Conservation (phyloP, 2,797 vertebrate genomes). For the Neostethus bicornis region DNA sequence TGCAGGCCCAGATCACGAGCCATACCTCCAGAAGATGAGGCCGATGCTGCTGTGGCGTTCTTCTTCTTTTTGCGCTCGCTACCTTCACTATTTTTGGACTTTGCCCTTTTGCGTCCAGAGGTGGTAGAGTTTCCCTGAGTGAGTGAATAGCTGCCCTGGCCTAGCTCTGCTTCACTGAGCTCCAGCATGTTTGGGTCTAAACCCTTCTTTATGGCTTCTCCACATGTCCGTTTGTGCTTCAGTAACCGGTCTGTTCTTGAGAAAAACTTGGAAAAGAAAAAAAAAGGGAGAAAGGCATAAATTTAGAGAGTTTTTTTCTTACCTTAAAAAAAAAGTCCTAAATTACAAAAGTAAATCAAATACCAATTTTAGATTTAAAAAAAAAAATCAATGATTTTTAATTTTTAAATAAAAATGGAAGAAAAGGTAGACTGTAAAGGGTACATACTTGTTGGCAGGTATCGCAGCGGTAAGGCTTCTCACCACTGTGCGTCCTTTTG, state of each 20-base stretch:
- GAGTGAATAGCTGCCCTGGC: constrained; percentile 89
- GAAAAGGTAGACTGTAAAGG: background rate
- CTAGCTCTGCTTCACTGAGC: constrained; percentile 85
- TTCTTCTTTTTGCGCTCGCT: constrained; percentile 92
- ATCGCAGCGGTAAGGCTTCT: constrained; percentile 99
- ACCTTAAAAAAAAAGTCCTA: background rate
- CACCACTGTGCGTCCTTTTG: constrained; percentile 98
- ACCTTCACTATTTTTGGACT: constrained; percentile 89
- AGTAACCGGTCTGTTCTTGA: constrained; percentile 98
- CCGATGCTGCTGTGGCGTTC: constrained; percentile 59
- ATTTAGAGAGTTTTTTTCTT: background rate
- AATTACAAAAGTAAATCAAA: background rate
- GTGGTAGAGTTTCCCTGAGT: constrained; percentile 94
- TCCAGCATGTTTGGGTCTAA: constrained; percentile 90
- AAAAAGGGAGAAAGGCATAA: background rate
- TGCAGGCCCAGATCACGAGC: constrained; percentile 82
- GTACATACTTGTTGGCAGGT: constrained; percentile 92
- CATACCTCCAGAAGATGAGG: constrained; percentile 76
- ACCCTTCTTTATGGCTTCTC: constrained; percentile 96
- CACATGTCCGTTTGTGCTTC: constrained; percentile 99
- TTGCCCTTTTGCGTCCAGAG: constrained; percentile 91
- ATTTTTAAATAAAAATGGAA: background rate
- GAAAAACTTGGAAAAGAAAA: constrained; percentile 85
- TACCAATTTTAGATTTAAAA: background rate
- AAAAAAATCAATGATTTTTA: background rate